phyloP scores from a whole-genome alignment of 2,113 vertebrate species.

The Spea bombifrons region DNA sequence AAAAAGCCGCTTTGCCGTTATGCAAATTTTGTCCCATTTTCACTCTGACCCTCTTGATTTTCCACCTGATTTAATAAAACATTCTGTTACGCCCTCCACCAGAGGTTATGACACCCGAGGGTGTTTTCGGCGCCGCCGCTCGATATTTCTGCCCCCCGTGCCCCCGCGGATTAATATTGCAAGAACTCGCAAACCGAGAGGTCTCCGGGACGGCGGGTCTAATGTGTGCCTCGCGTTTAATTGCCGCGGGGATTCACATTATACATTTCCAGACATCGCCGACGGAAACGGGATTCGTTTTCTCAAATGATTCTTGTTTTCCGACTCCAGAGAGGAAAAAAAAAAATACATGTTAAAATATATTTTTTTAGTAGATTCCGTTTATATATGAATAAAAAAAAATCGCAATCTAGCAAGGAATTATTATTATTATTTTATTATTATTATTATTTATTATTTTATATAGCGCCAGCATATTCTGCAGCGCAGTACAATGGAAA shows the following conservation, averaged over 20 bases:
- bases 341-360: neutral
- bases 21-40: too few relatives aligned
- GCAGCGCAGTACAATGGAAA: neutral
- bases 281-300: constrained; percentile 9
- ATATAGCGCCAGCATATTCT: too few relatives aligned
- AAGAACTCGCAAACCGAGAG: neutral
- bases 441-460: neutral
- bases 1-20: too few relatives aligned
- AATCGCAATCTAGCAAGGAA: neutral
- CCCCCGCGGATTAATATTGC: constrained; percentile 11
- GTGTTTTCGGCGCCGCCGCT: neutral
- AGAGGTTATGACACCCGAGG: constrained; percentile 1
- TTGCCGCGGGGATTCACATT: constrained; percentile 27
- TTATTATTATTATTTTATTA: too few relatives aligned
- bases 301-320: constrained; percentile 5
- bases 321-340: neutral
- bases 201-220: constrained; percentile 12
- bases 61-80: constrained; percentile 19
- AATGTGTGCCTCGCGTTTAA: constrained; percentile 19
- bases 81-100: neutral
- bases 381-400: neutral
- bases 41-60: constrained; percentile 21
- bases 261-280: constrained; percentile 11
- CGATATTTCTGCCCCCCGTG: constrained; percentile 10
- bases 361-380: neutral